Base-by-base conservation (phyloP, 2,113 vertebrate genomes). In the Apteryx owenii region DNA sequence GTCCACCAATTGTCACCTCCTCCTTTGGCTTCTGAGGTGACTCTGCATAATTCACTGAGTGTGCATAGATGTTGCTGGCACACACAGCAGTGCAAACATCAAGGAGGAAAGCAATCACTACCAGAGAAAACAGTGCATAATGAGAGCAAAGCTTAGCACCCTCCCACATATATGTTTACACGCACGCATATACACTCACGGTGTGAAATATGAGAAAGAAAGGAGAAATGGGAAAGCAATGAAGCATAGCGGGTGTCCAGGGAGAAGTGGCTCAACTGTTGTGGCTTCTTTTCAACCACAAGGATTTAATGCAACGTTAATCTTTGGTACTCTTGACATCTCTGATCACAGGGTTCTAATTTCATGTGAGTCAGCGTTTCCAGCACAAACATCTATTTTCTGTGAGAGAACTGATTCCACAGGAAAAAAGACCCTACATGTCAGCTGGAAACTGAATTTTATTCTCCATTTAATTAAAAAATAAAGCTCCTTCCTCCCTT, bases 251-350 rank as follows among this genome's bases (percentile, higher is more conserved):
- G 11, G 9, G 36, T 87, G 56, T 81, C 64, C 84, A 48, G 73
- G 87, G 56, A 94, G 58, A 95, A 95, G 31, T 12, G 42, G 36
- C 48, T 91, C 64, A 56, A 64, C 64, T 95, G 77, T 82, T 95
- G 87, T 77, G 91, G 89, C 69, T 93, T 80, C 79, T 89, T 95
- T 93, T 95, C 62, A 77, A 10, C 89, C 2, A 0, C 62, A 91
- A 88, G 72, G 61, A 88, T 96, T 96, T 97, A 94, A 85, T 68
- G 82, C 68, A 82, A 80, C 0, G 14, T 93, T 90, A 86, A 94
- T 92, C 77, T 95, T 42, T 65, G 48, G 36, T 81, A 58, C 31
- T 89, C 81, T 82, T 80, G 84, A 89, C 66, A 64, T 85, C 36
- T 33, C 84, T 66, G 36, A 95, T 91, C 84, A 53, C 25, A 70